phyloP scores from a whole-genome alignment of 2,113 vertebrate species.

The Podilymbus podiceps region DNA sequence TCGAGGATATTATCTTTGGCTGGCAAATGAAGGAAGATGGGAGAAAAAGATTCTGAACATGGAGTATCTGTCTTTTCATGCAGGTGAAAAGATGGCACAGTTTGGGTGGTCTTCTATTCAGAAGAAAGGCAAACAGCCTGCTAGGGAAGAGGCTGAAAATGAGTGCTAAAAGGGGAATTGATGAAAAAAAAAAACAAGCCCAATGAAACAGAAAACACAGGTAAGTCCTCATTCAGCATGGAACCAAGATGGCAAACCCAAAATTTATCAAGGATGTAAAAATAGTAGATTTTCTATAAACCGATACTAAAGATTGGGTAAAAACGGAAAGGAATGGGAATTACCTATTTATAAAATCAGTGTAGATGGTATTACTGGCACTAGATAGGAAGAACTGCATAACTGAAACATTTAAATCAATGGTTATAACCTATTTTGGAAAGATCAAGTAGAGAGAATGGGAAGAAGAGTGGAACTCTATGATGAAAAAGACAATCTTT shows the following conservation, averaged over 20 bases:
- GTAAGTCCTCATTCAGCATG: not conserved
- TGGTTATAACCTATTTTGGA: slow-evolving; percentile 2
- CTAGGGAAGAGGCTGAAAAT: not conserved
- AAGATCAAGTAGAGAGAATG: not conserved
- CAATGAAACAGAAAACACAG: not conserved
- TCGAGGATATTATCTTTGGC: not conserved
- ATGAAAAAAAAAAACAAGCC: not conserved
- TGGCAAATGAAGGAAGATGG: not conserved
- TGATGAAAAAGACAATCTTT: not conserved
- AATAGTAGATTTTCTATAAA: not conserved
- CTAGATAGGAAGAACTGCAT: not conserved
- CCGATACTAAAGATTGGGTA: not conserved
- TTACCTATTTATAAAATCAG: not conserved
- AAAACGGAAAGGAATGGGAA: not conserved
- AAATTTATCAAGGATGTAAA: not conserved
- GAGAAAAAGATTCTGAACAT: not conserved
- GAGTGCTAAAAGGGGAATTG: not conserved
- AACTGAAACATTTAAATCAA: slow-evolving; percentile 18
- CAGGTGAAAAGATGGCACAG: not conserved
- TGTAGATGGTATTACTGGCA: not conserved
- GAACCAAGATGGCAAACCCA: not conserved
- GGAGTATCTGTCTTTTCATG: not conserved
- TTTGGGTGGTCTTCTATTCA: not conserved
- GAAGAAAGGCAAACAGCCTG: not conserved
- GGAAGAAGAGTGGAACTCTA: not conserved